Evolutionary conservation across 2,888 invertebrate genomes (phyloP).

Genomic region (Leucania comma): DNA sequence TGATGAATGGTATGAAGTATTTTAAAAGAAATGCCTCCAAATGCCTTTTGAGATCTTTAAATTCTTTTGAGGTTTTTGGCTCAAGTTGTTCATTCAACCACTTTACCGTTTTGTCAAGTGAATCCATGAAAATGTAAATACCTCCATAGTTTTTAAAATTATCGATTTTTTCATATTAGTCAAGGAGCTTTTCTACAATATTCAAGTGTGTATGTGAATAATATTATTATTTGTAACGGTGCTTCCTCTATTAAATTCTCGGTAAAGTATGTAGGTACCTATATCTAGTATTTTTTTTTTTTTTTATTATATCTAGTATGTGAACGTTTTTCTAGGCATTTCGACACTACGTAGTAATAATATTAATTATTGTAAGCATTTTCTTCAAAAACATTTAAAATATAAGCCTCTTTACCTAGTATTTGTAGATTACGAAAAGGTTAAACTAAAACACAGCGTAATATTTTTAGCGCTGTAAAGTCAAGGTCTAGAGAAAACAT

Average conservation of each 20-base stretch:
- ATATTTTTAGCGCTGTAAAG: too few species aligned
- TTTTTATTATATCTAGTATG: background rate
- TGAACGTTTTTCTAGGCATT: background rate
- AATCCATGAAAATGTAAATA: background rate
- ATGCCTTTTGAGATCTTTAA: background rate
- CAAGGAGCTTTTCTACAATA: background rate
- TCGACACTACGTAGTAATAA: background rate
- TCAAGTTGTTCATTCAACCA: background rate
- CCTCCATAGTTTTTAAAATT: background rate
- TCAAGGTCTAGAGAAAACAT: too few species aligned
- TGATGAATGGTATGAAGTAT: background rate
- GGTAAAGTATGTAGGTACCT: too few species aligned
- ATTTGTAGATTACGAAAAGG: too few species aligned
- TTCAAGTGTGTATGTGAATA: background rate
- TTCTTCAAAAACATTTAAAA: background rate
- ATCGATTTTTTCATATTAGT: background rate
- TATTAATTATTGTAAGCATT: background rate
- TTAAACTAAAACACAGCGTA: too few species aligned
- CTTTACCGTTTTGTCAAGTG: background rate
- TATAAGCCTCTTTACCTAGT: too few species aligned
- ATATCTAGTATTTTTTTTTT: too few species aligned
- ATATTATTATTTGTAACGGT: background rate
- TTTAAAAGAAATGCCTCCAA: background rate
- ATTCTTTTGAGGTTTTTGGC: background rate
- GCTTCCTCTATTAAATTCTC: conserved; percentile 3